Percentiles rank a stretch among this genome's conserved stretches.
phyloP scores from a whole-genome alignment of 2,888 invertebrate species.

The Theristus sp. region DNA sequence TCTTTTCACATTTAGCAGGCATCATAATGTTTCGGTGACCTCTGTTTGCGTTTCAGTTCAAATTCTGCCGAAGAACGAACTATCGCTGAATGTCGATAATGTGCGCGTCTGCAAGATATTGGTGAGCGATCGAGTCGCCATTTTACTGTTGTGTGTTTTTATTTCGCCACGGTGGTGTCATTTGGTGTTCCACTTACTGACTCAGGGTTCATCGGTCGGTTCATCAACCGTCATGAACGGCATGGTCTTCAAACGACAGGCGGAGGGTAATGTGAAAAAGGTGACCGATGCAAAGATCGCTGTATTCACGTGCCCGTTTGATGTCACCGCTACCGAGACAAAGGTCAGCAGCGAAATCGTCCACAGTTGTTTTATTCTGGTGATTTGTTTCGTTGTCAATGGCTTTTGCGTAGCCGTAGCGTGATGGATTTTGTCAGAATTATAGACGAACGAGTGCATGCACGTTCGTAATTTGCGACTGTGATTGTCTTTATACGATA shows the following conservation, averaged over 20 bases:
- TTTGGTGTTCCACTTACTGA: background rate
- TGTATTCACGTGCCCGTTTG: slow-evolving; percentile 82
- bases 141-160: too few relatives aligned
- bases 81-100: slow-evolving; percentile 80
- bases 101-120: slow-evolving; percentile 70
- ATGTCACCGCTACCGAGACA: slow-evolving; percentile 89
- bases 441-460: too few relatives aligned
- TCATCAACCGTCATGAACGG: slow-evolving; percentile 59
- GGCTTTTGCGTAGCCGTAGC: too few relatives aligned
- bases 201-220: slow-evolving; percentile 33
- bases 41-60: slow-evolving; percentile 19
- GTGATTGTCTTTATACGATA: too few relatives aligned
- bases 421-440: too few relatives aligned
- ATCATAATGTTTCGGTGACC: too few relatives aligned
- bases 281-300: slow-evolving; percentile 67
- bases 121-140: too few relatives aligned
- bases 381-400: background rate
- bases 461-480: background rate
- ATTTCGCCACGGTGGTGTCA: too few relatives aligned
- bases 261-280: slow-evolving; percentile 69
- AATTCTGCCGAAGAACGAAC: slow-evolving; percentile 18
- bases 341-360: slow-evolving; percentile 46
- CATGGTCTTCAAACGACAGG: slow-evolving; percentile 89
- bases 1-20: too few relatives aligned
- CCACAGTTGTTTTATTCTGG: background rate